Evolutionary conservation across 2,113 vertebrate genomes (phyloP), one percentile per base, ranked within the genome.

Genomic region (Aramus guarauna): DNA sequence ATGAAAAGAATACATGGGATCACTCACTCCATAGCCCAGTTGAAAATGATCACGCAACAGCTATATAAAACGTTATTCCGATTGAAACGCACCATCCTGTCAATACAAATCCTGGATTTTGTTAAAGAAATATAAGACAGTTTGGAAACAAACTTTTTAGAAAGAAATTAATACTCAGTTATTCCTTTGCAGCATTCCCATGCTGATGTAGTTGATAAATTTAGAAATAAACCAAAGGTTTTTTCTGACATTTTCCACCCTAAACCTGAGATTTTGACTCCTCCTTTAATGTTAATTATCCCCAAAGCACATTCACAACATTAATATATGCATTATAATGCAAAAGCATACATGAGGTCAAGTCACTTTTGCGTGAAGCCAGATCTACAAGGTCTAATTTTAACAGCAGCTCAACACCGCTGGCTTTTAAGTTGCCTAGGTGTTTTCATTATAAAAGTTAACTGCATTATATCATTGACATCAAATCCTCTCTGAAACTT

Each of bases 341-440:
- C 24, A 81, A 78, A 73, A 92, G 52, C 71, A 77, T 69, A 92
- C 69, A 90, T 55, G 12, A 88, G 56, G 67, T 80, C 86, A 92
- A 97, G 94, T 81, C 92, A 96, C 30, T 90, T 94, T 56, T 90
- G 50, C 17, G 21, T 67, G 94, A 96, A 96, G 90, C 60, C 68
- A 75, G 73, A 96, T 83, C 45, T 74, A 68, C 66, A 89, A 95
- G 90, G 91, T 95, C 80, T 97, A 88, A 92, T 96, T 97, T 96
- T 75, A 96, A 97, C 71, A 94, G 84, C 37, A 92, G 85, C 37
- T 92, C 92, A 69, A 76, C 81, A 94, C 36, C 75, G 75, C 9
- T 56, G 92, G n/a, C 37, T 91, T 96, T 91, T 89, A 90, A 76
- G 89, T 79, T 90, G 91, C 43, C 87, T 89, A 59, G 82, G 68